Conservation (phyloP, 2,113 vertebrate species). For the Chelonoidis abingdonii region DNA sequence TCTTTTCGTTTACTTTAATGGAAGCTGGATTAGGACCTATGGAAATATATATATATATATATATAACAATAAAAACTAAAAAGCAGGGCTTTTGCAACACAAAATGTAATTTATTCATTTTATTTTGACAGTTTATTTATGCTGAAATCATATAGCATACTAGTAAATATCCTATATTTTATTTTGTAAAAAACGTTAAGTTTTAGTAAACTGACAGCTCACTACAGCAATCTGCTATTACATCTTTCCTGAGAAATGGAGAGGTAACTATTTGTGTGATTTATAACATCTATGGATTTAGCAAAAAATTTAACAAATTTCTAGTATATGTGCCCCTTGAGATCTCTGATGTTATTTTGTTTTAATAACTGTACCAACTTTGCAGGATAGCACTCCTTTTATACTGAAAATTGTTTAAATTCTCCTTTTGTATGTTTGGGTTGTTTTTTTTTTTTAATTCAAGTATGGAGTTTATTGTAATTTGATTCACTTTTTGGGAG, state of each 20-base stretch:
- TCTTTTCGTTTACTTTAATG: not conserved
- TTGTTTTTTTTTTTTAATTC: not conserved
- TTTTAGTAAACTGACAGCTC: not conserved
- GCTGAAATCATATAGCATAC: not conserved
- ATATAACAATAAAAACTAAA: not conserved
- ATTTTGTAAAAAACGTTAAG: not conserved
- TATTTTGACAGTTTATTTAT: not conserved
- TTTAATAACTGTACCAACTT: not conserved
- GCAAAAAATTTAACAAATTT: not conserved
- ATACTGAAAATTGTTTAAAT: not conserved
- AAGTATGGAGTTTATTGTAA: not conserved
- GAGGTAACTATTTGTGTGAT: not conserved
- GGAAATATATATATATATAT: not conserved
- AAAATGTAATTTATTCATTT: not conserved
- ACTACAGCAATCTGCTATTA: not conserved
- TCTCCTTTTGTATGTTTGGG: not conserved
- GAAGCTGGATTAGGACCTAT: not conserved
- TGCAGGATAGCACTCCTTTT: not conserved
- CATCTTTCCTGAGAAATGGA: not conserved
- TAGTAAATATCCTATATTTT: not conserved
- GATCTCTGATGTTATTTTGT: not conserved
- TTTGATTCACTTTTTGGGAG: not conserved
- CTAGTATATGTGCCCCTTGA: not conserved
- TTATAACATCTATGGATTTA: not conserved
- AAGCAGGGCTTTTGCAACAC: not conserved